Base-by-base conservation (phyloP, 2,888 invertebrate genomes). In the Drosophila cognata region DNA sequence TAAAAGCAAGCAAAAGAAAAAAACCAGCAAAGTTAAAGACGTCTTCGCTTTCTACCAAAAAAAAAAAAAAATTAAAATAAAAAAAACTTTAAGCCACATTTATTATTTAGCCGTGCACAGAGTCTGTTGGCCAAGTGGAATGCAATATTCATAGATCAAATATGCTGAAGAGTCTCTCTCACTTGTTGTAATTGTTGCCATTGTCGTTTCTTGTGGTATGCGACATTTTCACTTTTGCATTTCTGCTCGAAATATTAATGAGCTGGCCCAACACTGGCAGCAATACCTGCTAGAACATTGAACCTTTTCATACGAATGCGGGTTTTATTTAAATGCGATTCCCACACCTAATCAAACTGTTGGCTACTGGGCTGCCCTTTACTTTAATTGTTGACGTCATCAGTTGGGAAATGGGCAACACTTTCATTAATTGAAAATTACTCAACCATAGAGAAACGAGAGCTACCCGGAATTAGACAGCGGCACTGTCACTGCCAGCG, bases 201-300 rank as follows among this genome's bases (percentile, higher is more conserved):
- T 77, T 64, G 77, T 62, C 65, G 66, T 72, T 62, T 70, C 60
- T 51, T 33, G 67, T 56, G 89, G 86, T 80, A 91, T 91, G 88
- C 79, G 81, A 85, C 85, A 90, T 83, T 91, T 91, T 91, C 91
- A 91, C 91, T 91, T 91, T 91, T 87, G 84, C 80, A 76, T 66
- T 67, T 70, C 75, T 79, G 84, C 74, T 59, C 59, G 59, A 81
- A 89, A 87, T 90, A 91, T 79, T 85, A 90, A 90, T 90, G 87
- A 91, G 90, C 60, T 67, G 67, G 55, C 57, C n/a, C 0, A n/a
- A 21, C 4, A 28, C 51, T 33, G 53, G 36, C 36, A 2, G 21
- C 50, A 38, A 46, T 35, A 33, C 35, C 21, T n/a, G 62, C 73
- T 62, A 83, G 83, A 86, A 86, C 86, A 78, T 77, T 88, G 73